Base-by-base conservation (phyloP, 2,888 invertebrate species). In the Phytoseiulus persimilis region DNA sequence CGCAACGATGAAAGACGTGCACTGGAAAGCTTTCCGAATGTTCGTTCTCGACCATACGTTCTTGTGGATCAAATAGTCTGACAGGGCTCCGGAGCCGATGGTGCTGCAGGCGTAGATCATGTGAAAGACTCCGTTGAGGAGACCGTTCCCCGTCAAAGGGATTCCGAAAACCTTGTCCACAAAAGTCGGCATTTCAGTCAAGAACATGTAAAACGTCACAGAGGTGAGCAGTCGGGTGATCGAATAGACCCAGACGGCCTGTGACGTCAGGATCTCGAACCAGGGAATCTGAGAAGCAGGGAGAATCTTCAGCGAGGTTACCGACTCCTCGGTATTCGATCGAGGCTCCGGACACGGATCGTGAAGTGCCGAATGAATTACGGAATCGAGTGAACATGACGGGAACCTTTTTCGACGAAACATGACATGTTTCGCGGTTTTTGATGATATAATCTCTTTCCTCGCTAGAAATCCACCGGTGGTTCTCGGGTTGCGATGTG, bases 381-480 rank as follows among this genome's bases (percentile, higher is more conserved):
- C n/a, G n/a, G n/a, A n/a, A n/a, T n/a, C n/a, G n/a, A n/a, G n/a
- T n/a, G n/a, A n/a, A n/a, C n/a, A n/a, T 65, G 23, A 23, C 23
- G 18, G 18, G 32, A 9, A 87, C 87, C 87, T 87, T 33, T 87
- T 45, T 33, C 45, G 87, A 31, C 39, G 32, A 45, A 6, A 45
- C 6, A 33, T 87, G 87, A 32, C 39, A 39, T 3, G 33, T 87
- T 9, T 45, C 87, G 18, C 87, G 87, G 33, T 87, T 87, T 0
- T 87, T 33, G 18, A 87, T 87, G 45, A 87, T 87, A 87, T 87
- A 87, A 6, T 33, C 33, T 87, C 87, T 31, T 45, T 87, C 87
- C 33, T 87, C 87, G 32, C n/a, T 31, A 6, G 87, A 87, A n/a
- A 87, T 87, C 87, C 87, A 87, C 28, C 87, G 87, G 33, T 87